Base-by-base conservation (phyloP, 2,797 vertebrate species). In the Valencia hispanica region DNA sequence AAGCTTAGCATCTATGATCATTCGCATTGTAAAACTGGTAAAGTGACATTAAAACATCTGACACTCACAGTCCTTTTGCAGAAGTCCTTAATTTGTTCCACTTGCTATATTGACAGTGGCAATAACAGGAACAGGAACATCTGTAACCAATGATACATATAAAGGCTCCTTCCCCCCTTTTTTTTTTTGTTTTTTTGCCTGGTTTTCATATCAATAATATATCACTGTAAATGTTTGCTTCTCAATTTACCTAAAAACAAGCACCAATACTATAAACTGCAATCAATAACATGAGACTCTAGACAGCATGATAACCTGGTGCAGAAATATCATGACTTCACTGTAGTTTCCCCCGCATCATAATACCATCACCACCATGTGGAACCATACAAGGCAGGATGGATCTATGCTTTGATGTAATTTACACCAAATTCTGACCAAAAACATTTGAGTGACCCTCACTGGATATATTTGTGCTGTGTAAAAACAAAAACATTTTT, bases 121-220 rank as follows among this genome's bases (percentile, higher is more conserved):
- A n/a, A 53, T 25, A 51, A n/a, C 7, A 61, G 30, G 57, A 59
- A 32, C 57, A 30, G 51, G 48, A 34, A 45, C n/a, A 55, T 48
- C 43, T 32, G 18, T 20, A 70, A 18, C 43, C 7, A 3, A 30
- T 66, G 20, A 65, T 15, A 18, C 11, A 11, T 3, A 34, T 27
- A 27, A 8, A 8, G 27, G 15, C 27, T 9, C 34, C 82, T 85
- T 90, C 86, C 77, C 36, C n/a, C n/a, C n/a, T n/a, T 72, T 82
- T 84, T 84, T 41, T 69, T 34, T 8, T 55, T 55, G 12, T 41
- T 69, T 34, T 8, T 55, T 55, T 4, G 18, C 8, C 8, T 7
- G 1, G 5, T 48, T 17, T 36, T 59, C 63, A 41, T 59, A 36
- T 61, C 39, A 12, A 6, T 68, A 79, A 65, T 79, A 79, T 72